phyloP scores from a whole-genome alignment of 2,797 vertebrate genomes.

The Sciurus carolinensis region DNA sequence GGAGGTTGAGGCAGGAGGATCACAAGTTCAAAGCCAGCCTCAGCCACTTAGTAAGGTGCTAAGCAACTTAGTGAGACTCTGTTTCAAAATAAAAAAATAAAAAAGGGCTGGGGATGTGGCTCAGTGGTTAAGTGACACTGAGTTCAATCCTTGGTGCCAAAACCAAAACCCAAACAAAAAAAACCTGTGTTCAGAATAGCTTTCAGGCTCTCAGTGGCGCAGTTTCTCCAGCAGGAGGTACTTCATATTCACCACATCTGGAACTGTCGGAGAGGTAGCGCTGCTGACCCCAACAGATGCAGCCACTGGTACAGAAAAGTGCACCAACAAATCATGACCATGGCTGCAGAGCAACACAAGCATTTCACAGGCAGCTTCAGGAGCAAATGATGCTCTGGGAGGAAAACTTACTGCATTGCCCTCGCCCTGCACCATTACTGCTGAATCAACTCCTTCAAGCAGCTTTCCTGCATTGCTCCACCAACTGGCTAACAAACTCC shows the following conservation, averaged over 20 bases:
- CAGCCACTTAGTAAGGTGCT: no score
- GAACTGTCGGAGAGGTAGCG: constrained; percentile 88
- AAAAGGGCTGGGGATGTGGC: no score
- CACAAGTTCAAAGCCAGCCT: no score
- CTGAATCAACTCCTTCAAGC: constrained; percentile 37
- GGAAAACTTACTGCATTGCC: constrained; percentile 33
- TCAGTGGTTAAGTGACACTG: no score
- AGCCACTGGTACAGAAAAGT: constrained; percentile 87
- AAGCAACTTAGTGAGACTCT: no score
- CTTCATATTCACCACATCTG: constrained; percentile 91
- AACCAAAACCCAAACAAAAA: background rate
- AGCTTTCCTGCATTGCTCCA: constrained; percentile 76
- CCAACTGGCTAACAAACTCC: constrained; percentile 62
- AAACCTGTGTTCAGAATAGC: constrained; percentile 84
- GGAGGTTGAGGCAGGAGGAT: no score
- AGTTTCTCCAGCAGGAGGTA: constrained; percentile 89
- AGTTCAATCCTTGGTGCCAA: no score
- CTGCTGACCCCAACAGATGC: constrained; percentile 88
- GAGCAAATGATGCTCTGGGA: constrained; percentile 73
- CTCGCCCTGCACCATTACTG: background rate
- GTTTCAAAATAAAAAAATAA: no score
- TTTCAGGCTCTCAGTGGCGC: constrained; percentile 85
- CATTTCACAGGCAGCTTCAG: constrained; percentile 83
- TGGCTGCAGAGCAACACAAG: constrained; percentile 81
- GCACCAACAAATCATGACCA: constrained; percentile 87